Evolutionary conservation across 2,797 vertebrate species (phyloP), one percentile per base, ranked within the genome.

Genomic region (Halcyon chelicuti): DNA sequence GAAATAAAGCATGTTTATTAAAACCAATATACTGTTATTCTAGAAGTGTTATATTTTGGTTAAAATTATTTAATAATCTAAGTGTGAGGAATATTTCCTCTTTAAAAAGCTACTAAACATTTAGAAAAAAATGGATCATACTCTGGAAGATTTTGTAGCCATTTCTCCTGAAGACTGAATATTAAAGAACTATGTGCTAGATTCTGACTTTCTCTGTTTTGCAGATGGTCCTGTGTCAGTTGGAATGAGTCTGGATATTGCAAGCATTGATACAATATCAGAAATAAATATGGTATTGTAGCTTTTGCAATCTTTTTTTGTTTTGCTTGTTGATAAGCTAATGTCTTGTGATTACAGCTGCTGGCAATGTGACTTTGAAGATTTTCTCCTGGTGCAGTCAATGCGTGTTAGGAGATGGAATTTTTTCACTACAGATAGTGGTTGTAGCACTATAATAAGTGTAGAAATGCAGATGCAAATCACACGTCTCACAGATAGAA

Each of bases 161-260:
- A 7, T 16, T 68, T 90, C 28, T 84, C 0, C 2, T 86, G 39
- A 93, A 60, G 22, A 7, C 4, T 7, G 39, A 60, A 3, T n/a
- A 16, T 60, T 72, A 39, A 57, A 44, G 37, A 70, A 37, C 28
- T 55, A 2, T 23, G 37, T 73, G 13, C 37, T 73, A 25, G 5
- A 25, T 46, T 84, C 60, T 88, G 28, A 71, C 23, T 57, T 78
- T 35, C 20, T 77, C 26, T 93, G 58, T 93, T 72, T 95, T 96
- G 51, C 94, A 99, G 99, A 99, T 97, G 98, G 99, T 28, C 99
- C 99, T 22, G 99, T 99, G 57, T 99, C 98, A 5, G 97, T 99
- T 61, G 99, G 99, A n/a, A 99, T 99, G 99, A 99, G 99, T 95
- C 89, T 99, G 98, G 99, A 99, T 94, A 99, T 99, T 60, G 99